Conservation (phyloP, 2,113 vertebrate species). For the Rhegmatorhina hoffmannsi region DNA sequence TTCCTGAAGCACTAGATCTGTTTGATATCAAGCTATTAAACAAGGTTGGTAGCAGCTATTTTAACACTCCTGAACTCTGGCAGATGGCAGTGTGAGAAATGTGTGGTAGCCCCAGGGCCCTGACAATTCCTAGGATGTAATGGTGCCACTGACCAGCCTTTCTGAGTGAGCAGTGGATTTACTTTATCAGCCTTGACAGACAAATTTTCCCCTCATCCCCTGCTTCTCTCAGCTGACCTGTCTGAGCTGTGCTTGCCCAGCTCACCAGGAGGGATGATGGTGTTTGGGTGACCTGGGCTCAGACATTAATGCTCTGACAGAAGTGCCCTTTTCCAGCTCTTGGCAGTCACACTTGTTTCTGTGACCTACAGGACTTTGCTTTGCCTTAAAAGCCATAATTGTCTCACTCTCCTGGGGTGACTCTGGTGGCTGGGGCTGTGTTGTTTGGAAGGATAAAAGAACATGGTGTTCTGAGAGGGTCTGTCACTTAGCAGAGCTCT, state of each 20-base stretch:
- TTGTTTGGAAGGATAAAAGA: neutral
- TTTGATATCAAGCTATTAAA: neutral
- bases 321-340: neutral
- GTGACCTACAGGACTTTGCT: neutral
- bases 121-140: neutral
- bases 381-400: neutral
- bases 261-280: neutral
- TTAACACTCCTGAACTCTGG: neutral
- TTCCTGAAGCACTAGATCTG: neutral
- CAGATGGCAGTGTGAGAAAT: neutral
- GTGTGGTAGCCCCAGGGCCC: neutral
- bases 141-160: neutral
- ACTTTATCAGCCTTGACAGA: neutral
- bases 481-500: neutral
- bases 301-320: neutral
- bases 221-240: neutral
- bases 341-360: neutral
- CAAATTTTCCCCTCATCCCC: neutral
- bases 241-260: neutral
- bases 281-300: neutral
- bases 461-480: rapidly evolving
- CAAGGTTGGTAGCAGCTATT: neutral
- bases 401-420: neutral
- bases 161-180: neutral
- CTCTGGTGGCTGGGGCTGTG: neutral